A percentile compares a stretch with the other conserved stretches of the same genome.
Evolutionary conservation across 2,797 vertebrate genomes (phyloP).

Genomic region (Poeciliopsis presidionis): DNA sequence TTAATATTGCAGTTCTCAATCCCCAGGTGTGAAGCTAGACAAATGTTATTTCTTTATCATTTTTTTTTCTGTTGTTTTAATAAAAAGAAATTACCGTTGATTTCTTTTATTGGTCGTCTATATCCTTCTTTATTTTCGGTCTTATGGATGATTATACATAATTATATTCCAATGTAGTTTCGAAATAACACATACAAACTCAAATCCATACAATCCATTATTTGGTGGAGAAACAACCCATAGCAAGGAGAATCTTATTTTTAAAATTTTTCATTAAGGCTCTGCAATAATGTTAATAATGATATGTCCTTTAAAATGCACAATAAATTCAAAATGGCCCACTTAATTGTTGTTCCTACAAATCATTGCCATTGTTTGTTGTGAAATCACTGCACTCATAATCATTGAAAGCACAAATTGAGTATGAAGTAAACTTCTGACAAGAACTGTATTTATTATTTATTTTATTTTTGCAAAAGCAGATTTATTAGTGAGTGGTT

Average conservation of each 20-base stretch:
- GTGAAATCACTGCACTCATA: neutral
- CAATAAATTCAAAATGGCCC: neutral
- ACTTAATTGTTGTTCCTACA: neutral
- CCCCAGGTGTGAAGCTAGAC: neutral
- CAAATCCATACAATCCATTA: neutral
- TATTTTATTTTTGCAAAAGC: neutral
- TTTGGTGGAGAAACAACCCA: neutral
- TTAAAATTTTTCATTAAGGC: neutral
- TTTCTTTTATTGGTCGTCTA: neutral
- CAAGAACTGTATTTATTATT: neutral
- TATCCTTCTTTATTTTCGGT: neutral
- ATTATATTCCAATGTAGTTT: neutral
- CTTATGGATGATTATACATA: neutral
- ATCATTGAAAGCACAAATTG: neutral
- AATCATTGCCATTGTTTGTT: neutral
- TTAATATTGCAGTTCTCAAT: neutral
- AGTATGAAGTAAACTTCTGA: neutral
- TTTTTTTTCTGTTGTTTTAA: neutral
- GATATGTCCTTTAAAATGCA: neutral
- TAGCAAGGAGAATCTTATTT: neutral
- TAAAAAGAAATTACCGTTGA: neutral
- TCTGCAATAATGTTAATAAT: neutral
- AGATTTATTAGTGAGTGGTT: neutral
- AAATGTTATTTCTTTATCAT: neutral
- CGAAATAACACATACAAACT: neutral